Base-by-base conservation (phyloP, 2,113 vertebrate species). In the Rhadina sibilatrix region DNA sequence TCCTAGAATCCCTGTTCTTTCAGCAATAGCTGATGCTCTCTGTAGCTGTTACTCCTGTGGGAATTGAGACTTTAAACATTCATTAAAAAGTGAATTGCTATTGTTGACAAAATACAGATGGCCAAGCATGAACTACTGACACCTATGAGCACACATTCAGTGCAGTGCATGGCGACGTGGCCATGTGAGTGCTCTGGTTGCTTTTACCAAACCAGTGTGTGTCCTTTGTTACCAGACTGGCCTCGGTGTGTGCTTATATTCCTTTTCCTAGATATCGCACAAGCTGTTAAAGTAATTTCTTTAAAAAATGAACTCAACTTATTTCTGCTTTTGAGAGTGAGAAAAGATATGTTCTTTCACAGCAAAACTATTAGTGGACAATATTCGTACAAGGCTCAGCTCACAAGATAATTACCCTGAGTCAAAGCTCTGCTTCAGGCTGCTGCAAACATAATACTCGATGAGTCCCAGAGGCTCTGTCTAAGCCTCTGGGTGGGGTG, bases 71-170 rank as follows among this genome's bases (percentile, higher is more conserved):
- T 95, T 96, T 97, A 96, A 95, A 94, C 94, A 93, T 95, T 93
- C 95, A 95, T 97, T 96, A 96, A 97, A 96, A 97, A 95, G 95
- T 83, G 93, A 95, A 94, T 97, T 96, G 90, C 86, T 85, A 95
- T 95, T 96, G 95, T 96, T 96, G 95, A 97, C 96, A 97, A 96
- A 97, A 96, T 96, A 90, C 96, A 97, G 94, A 97, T 97, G 94
- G 93, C 94, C 83, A 76, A 38, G 82, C 69, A 90, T 90, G 92
- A 96, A 83, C 95, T 93, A 76, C 78, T 93, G 89, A 92, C 94
- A 95, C 82, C 92, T 82, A 79, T 65, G 75, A 95, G 54, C 46
- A 56, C 47, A 49, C 76, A 97, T 97, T 68, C 59, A 94, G 77
- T 68, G 42, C 78, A 65, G 70, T 63, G 50, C 72, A 25, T 13